Evolutionary conservation across 2,888 invertebrate genomes (phyloP), one percentile per base, ranked within the genome.

Genomic region (Ethmia dodecea): DNA sequence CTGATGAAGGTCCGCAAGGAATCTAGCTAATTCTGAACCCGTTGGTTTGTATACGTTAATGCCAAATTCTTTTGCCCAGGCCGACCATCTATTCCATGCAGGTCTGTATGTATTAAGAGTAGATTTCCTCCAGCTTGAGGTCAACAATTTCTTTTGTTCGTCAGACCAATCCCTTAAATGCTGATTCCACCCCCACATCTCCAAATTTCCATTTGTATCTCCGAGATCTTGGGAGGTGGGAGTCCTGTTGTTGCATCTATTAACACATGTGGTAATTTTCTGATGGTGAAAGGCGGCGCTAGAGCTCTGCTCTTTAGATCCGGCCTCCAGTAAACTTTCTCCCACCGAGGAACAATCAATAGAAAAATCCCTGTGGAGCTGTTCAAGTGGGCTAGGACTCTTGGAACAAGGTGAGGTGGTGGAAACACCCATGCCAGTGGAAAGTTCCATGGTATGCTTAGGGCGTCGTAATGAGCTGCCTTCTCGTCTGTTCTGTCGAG

Each of bases 381-480:
- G 33, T 26, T 33, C 54, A 59, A 40, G 22, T 59, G 54, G 1
- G 28, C 24, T n/a, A 55, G 43, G 1, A 61, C 51, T 18, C 41
- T 25, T 4, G 59, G 59, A 1, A 60, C 37, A 5, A 52, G 31
- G 5, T 12, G 26, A 9, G 58, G 63, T 5, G 61, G 62, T 2
- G 62, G 59, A 30, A 62, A 61, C 5, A 59, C 35, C 39, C 60
- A 63, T 1, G 37, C 56, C 13, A 54, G 33, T 0, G 33, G 30
- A 22, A 31, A 55, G 1, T 38, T n/a, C 52, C 56, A 57, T 2
- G 2, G 24, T 10, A 40, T 43, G 42, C 51, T 51, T 48, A 59
- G 56, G 1, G 56, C 54, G 22, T 55, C 43, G 38, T 2, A 5
- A 10, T 10, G 24, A 3, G 5, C 11, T 1, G 31, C 31, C 3